Evolutionary conservation across 2,797 vertebrate species (phyloP), one percentile per base, ranked within the genome.

Genomic region (Linurgus olivaceus): DNA sequence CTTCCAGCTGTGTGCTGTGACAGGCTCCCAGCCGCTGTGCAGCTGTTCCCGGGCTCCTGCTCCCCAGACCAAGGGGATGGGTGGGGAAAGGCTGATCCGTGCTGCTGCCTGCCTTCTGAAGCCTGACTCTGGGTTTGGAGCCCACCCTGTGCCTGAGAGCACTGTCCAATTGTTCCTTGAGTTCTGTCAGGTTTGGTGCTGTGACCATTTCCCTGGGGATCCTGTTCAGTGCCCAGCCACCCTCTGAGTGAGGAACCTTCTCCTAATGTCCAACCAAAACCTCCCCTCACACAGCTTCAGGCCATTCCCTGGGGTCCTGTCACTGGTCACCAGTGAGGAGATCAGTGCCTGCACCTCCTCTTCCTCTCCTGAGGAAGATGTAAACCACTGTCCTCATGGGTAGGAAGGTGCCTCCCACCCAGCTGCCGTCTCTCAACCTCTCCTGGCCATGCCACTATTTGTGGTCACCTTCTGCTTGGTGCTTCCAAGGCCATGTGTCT

Each of bases 1-100:
- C 40, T 97, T 97, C 92, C 96, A 96, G 80, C 95, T 96, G 92
- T 84, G 78, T 38, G 81, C 85, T 71, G 63, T 51, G 86, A 88
- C 37, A 65, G 83, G 40, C 83, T 47, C 47, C 45, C 48, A 67
- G 82, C 61, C 17, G 1, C 81, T 6, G 18, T 13, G 88, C 94
- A 95, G 95, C 90, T 93, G 93, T 38, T 90, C 90, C 67, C 0
- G 0, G 42, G 74, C 81, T 96, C 78, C 79, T 87, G 72, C 80
- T 95, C 66, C 81, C 51, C 37, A 52, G 12, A 17, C 37, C 59
- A 26, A 35, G 1, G 7, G 31, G 8, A 45, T 0, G 45, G 52
- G 16, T 67, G 42, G 74, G 33, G 29, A 86, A 55, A 52, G 35
- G 65, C 50, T 86, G 70, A 11, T 47, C 45, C 1, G 0, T 29